A percentile compares a stretch with the other conserved stretches of the same genome.
These are phyloP conservation scores for Dasyprocta punctata DNA, from an alignment of 2,113 vertebrate species.

Conservation along the genomic window DNA sequence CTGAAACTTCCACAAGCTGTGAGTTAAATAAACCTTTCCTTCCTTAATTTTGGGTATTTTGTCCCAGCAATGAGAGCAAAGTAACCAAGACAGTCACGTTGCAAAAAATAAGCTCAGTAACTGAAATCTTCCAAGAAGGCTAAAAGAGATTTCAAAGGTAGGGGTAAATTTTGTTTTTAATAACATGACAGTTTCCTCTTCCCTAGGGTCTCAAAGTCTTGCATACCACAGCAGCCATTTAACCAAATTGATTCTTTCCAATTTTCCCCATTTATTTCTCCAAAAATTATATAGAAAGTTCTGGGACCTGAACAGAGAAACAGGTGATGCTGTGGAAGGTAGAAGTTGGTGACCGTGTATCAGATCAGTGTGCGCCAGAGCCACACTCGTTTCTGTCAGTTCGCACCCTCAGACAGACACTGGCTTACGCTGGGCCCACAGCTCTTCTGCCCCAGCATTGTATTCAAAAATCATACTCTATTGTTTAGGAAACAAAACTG, in stretches of 20 bases:
- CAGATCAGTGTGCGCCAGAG: not conserved
- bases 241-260: not conserved
- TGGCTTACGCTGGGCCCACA: not conserved
- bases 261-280: not conserved
- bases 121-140: not conserved
- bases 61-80: too few relatives aligned
- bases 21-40: too few relatives aligned
- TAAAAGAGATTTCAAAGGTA: not conserved
- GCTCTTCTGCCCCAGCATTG: too few relatives aligned
- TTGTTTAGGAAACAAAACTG: slow-evolving; percentile 2
- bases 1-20: too few relatives aligned
- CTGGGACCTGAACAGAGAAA: not conserved
- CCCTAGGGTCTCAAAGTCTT: not conserved
- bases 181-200: not conserved
- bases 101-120: not conserved
- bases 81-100: not conserved
- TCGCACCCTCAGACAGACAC: not conserved
- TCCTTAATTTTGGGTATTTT: too few relatives aligned
- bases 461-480: not conserved
- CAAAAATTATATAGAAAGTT: not conserved
- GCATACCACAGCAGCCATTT: not conserved
- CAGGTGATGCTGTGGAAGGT: not conserved
- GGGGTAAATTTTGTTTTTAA: not conserved
- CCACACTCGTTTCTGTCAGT: not conserved
- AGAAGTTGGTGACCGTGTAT: not conserved